Percentiles rank a stretch among this genome's conserved stretches.
phyloP scores from a whole-genome alignment of 2,888 invertebrate species.

The Oegoconia quadripuncta region DNA sequence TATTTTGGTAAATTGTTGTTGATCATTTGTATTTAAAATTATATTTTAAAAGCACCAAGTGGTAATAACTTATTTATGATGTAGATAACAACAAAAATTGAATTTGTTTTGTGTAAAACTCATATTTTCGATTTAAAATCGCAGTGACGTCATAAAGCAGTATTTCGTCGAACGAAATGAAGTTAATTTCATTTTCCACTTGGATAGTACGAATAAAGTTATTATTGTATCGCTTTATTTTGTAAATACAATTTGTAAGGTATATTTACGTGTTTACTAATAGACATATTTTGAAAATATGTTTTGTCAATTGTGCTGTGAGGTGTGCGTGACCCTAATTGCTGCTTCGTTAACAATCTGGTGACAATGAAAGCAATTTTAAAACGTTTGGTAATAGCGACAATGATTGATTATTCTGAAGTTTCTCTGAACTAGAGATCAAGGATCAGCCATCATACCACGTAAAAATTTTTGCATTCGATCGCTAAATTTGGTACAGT shows the following conservation, averaged over 20 bases:
- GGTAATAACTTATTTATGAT: not conserved
- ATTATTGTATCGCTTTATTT: conserved; percentile 65
- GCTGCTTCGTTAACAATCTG: conserved; percentile 34
- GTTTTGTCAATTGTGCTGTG: conserved; percentile 79
- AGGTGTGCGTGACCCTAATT: conserved; percentile 51
- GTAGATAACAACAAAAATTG: no score
- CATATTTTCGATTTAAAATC: not conserved
- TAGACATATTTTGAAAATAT: conserved; percentile 78
- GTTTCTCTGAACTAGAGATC: no score
- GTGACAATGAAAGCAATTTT: not conserved
- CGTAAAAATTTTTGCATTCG: no score
- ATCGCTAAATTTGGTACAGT: no score
- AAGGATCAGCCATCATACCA: no score
- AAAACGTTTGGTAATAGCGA: no score
- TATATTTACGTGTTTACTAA: conserved; percentile 74
- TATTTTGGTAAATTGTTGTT: no score
- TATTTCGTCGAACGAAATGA: conserved; percentile 28
- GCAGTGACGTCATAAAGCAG: conserved; percentile 28
- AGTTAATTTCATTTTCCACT: conserved; percentile 54
- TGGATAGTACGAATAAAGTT: conserved; percentile 41
- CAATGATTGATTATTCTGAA: no score
- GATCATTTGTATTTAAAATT: no score
- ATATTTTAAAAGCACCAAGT: no score
- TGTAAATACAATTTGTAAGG: conserved; percentile 76
- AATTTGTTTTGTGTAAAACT: no score